A percentile compares a stretch with the other conserved stretches of the same genome.
Conservation (phyloP, 2,797 vertebrate genomes). For the Benthosema pterotum region DNA sequence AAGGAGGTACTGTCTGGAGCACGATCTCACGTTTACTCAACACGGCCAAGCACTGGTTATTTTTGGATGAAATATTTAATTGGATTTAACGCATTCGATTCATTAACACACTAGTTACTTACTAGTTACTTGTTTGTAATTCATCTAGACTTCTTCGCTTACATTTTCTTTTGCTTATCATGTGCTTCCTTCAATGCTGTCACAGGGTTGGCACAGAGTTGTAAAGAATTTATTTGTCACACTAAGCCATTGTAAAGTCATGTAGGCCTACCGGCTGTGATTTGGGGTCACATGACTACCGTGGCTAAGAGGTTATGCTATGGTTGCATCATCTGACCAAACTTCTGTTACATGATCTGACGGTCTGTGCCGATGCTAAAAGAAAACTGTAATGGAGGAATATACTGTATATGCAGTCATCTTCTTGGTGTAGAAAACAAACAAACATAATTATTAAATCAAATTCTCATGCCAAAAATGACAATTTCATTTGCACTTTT, state of each 20-base stretch:
- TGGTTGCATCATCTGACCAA: conserved; percentile 59
- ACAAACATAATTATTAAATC: background rate
- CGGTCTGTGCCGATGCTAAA: conserved; percentile 19
- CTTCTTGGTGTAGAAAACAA: conserved; percentile 8
- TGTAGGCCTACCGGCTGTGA: conserved; percentile 14
- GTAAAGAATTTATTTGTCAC: conserved; percentile 14
- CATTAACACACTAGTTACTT: background rate
- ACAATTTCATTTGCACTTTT: background rate
- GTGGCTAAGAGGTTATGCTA: conserved; percentile 54
- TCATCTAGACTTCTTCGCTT: background rate
- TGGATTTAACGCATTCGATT: background rate
- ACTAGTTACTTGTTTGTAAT: background rate
- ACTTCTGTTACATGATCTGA: conserved; percentile 45
- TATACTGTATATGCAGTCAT: background rate
- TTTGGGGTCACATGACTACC: conserved; percentile 61
- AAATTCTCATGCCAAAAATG: conserved; percentile 1
- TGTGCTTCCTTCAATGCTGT: background rate
- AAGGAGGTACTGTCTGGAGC: conserved; percentile 88
- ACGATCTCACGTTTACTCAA: conserved; percentile 13
- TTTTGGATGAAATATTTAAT: background rate
- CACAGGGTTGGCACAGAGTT: conserved; percentile 21
- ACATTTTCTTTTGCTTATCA: background rate
- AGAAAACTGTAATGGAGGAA: conserved; percentile 12
- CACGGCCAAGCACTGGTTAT: conserved; percentile 2
- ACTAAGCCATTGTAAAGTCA: conserved; percentile 38